Conservation (phyloP, 2,113 vertebrate species). For the Dasypus novemcinctus region DNA sequence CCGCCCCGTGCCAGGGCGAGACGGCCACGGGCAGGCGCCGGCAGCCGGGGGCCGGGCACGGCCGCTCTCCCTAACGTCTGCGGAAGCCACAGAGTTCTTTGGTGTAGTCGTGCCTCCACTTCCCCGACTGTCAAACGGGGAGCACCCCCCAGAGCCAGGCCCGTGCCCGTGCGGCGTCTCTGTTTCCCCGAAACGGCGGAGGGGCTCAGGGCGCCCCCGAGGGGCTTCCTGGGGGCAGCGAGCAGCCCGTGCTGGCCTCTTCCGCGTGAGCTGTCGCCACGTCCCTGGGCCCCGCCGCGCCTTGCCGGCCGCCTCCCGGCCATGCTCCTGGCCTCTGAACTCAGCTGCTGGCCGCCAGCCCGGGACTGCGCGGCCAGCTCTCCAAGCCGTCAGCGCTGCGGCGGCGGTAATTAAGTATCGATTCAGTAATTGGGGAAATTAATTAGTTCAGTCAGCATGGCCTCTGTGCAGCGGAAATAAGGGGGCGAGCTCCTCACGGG, state of each 20-base stretch:
- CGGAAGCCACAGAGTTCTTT: rapidly evolving
- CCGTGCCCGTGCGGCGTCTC: neutral
- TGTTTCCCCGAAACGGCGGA: too few relatives aligned
- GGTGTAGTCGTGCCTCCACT: neutral
- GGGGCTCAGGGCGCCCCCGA: too few relatives aligned
- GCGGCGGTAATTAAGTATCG: conserved; percentile 6
- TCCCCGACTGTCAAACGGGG: neutral
- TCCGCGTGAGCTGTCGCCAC: neutral
- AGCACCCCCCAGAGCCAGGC: neutral
- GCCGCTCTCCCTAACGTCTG: neutral
- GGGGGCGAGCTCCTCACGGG: too few relatives aligned
- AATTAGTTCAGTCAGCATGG: neutral
- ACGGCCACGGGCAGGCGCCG: too few relatives aligned
- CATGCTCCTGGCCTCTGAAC: neutral
- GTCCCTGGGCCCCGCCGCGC: too few relatives aligned
- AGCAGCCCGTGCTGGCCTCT: too few relatives aligned
- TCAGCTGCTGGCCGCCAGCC: neutral
- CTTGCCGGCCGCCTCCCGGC: rapidly evolving
- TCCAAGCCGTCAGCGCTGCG: neutral
- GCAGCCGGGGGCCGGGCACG: neutral
- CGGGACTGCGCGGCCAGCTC: neutral
- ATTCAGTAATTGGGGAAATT: neutral
- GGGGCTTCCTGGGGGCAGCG: rapidly evolving
- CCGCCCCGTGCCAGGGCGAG: too few relatives aligned
- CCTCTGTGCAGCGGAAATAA: neutral